Conservation (phyloP, 2,888 invertebrate species). For the Drosophila villosipedis region DNA sequence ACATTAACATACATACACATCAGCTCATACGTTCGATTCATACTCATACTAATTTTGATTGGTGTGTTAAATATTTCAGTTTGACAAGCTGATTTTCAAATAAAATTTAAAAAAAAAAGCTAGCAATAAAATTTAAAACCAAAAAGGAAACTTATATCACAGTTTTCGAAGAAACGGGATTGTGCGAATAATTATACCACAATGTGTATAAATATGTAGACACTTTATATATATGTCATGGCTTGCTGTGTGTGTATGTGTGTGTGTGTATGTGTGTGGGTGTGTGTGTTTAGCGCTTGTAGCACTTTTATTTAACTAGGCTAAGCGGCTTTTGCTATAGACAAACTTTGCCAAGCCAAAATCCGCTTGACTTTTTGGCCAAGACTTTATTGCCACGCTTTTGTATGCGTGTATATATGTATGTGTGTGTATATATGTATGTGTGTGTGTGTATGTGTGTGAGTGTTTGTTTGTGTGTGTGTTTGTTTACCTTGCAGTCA, state of each 20-base stretch:
- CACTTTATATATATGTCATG: background rate
- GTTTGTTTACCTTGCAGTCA: conserved; percentile 18
- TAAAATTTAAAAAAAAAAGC: too few relatives aligned
- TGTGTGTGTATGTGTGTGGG: conserved; percentile 1
- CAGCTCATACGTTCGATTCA: too few relatives aligned
- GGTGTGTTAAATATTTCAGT: too few relatives aligned
- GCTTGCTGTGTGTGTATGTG: conserved; percentile 8
- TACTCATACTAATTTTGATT: too few relatives aligned
- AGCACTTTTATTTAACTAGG: conserved; percentile 77
- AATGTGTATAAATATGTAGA: background rate
- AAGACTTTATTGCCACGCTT: conserved; percentile 59
- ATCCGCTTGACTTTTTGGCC: conserved; percentile 77
- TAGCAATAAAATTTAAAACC: too few relatives aligned
- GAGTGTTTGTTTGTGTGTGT: conserved; percentile 6
- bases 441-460: conserved; percentile 1
- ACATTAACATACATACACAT: background rate
- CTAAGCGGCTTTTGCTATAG: conserved; percentile 73
- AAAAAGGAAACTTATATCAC: background rate
- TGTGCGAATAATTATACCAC: background rate
- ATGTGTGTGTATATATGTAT: background rate
- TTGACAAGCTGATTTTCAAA: too few relatives aligned
- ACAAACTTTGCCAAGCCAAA: conserved; percentile 74
- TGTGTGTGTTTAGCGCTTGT: conserved; percentile 42
- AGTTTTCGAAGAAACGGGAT: background rate
- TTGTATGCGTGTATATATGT: conserved; percentile 4